Conservation (phyloP, 2,888 invertebrate species). For the Hyposoter dolosus region DNA sequence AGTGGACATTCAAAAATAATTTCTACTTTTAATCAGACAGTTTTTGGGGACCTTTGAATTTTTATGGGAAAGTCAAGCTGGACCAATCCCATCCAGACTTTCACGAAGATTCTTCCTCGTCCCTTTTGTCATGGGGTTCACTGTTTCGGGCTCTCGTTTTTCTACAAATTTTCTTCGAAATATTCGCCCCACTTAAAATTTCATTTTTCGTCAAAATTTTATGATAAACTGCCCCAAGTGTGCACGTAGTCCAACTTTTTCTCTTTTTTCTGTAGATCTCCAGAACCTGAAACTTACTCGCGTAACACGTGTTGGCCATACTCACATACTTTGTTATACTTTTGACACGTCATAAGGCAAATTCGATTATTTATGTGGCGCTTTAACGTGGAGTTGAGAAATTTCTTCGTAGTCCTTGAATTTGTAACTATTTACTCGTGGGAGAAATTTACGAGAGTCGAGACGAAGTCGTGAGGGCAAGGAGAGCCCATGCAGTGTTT, state of each 20-base stretch:
- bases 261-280: constrained; percentile 26
- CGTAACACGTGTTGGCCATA: constrained; percentile 65
- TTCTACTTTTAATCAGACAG: background rate
- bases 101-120: constrained; percentile 49
- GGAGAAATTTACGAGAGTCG: constrained; percentile 52
- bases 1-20: background rate
- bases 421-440: constrained; percentile 63
- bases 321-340: constrained; percentile 68
- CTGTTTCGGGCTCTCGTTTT: constrained; percentile 36
- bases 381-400: constrained; percentile 50
- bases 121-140: constrained; percentile 8
- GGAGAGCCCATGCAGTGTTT: constrained; percentile 39
- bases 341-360: constrained; percentile 61
- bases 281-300: constrained; percentile 38
- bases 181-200: background rate
- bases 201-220: constrained; percentile 30
- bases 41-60: background rate
- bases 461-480: constrained; percentile 18
- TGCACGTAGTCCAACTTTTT: constrained; percentile 8
- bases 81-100: constrained; percentile 63
- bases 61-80: background rate
- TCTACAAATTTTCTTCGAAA: constrained; percentile 3
- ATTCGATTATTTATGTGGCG: constrained; percentile 68
- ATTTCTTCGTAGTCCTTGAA: constrained; percentile 56
- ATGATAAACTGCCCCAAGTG: constrained; percentile 12